Base-by-base conservation (phyloP, 2,888 invertebrate genomes). In the Pandemis corylana region DNA sequence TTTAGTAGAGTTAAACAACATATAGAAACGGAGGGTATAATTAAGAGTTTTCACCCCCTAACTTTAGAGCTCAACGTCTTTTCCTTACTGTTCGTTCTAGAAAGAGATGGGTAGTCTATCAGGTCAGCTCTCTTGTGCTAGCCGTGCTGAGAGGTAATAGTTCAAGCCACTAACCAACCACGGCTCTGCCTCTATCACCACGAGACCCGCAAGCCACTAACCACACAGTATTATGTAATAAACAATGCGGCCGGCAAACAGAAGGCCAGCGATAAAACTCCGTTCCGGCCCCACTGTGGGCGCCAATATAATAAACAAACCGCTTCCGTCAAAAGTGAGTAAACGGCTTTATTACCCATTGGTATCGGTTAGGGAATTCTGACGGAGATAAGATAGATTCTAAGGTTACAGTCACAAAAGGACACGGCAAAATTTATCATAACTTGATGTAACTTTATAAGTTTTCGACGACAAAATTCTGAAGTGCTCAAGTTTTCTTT, bases 241-340 rank as follows among this genome's bases (percentile, higher is more conserved):
- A 36, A 36, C 28, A 36, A 28, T 1, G 28, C n/a, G 44, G 46
- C 28, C 69, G 68, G 41, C 53, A 41, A 64, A 44, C 71, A 36
- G 53, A 71, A 71, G 64, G 70, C 42, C 65, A 36, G 65, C 46
- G 44, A 44, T 71, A 65, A 71, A 71, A 51, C 68, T 59, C 12
- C 12, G 12, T 28, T 28, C 41, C n/a, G 42, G 62, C 62, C 42
- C 62, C 62, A 7, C 41, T 20, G 9, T 20, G 44, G 20, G 46
- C 53, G 56, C 44, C 44, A 65, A 67, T 59, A 65, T 71, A 28
- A 71, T 63, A 70, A 51, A 71, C 46, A 64, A 15, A 71, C 44
- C 46, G 36, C 71, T 63, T 71, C 71, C 71, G 64, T 56, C 28
- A 20, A 28, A 13, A 7, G 51, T n/a, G 12, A 59, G 59, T 10